Evolutionary conservation across 2,888 invertebrate genomes (phyloP).

Genomic region (Pomacea canaliculata): DNA sequence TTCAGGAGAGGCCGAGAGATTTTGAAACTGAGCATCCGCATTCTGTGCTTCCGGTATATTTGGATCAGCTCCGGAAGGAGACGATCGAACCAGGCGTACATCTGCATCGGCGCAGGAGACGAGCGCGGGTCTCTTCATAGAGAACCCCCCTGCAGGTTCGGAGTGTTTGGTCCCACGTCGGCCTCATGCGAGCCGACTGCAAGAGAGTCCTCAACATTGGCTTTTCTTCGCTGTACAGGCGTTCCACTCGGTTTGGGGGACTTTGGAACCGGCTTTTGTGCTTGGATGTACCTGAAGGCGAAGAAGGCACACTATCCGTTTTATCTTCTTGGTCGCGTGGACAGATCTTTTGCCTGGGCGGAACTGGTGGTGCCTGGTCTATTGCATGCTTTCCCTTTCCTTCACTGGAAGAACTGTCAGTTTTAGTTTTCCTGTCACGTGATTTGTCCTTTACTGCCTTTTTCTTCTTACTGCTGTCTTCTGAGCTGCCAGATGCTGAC

Average conservation of each 20-base stretch:
- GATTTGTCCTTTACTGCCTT: not conserved
- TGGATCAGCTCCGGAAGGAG: not conserved
- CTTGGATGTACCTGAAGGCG: not conserved
- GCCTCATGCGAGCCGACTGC: not conserved
- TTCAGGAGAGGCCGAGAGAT: not conserved
- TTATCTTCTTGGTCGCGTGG: not conserved
- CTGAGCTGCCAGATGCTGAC: conserved; percentile 1
- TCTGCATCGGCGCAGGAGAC: not conserved
- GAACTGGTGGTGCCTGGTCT: conserved; percentile 10
- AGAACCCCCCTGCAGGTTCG: not conserved
- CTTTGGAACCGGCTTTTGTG: not conserved
- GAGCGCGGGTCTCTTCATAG: not conserved
- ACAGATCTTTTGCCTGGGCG: conserved; percentile 11
- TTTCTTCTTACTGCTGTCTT: conserved; percentile 2
- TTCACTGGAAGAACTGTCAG: conserved; percentile 3
- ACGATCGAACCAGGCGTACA: not conserved
- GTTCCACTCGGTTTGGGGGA: not conserved
- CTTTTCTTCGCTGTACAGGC: too few species aligned
- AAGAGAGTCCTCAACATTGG: not conserved
- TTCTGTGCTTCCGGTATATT: not conserved
- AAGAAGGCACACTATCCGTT: not conserved
- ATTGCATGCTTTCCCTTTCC: not conserved
- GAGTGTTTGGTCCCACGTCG: too few species aligned
- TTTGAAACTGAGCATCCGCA: too few species aligned
- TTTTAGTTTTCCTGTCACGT: conserved; percentile 1